Base-by-base conservation (phyloP, 2,113 vertebrate genomes). In the Boleophthalmus pectinirostris region DNA sequence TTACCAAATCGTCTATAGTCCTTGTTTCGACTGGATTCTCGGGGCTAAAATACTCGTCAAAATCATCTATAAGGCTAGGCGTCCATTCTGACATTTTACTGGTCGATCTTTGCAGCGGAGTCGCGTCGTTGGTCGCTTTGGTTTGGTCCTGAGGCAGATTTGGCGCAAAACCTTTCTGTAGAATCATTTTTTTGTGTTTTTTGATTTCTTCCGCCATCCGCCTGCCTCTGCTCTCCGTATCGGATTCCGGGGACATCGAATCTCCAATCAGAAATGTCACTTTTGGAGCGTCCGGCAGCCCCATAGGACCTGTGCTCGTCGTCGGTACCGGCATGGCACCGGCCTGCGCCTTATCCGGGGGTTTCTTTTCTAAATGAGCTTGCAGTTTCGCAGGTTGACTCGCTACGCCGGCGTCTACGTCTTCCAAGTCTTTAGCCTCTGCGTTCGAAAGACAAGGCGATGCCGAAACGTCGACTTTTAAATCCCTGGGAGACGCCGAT, bases 241-340 rank as follows among this genome's bases (percentile, higher is more conserved):
- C 98, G 0, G 98, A 98, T 29, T 99, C 98, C 0, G 98, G 98
- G 1, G 97, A 99, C 96, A 98, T 96, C 18, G 98, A 98, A 82
- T 97, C 97, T 2, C 98, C 98, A 13, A 99, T 99, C 76, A 97
- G 95, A 88, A 99, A 99, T 47, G 95, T 98, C 84, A 99, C 98
- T 86, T 97, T 99, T 20, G 94, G 90, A 46, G 95, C 91, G 1
- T 84, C 90, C 15, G 35, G 71, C 70, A 88, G 68, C 63, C 73
- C 57, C 82, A 89, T 86, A 29, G 84, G 85, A 51, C 84, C 75
- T 0, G 46, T 0, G 69, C 35, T 87, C 1, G 38, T 43, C 33
- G 80, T 86, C 0, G 87, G 83, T 9, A 86, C 73, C 2, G 85
- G 73, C 7, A 75, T 51, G 0, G 79, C 3, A 10, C 84, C 74